Percentiles rank a stretch among this genome's conserved stretches.
These are phyloP conservation scores for Phortica variegata DNA, from an alignment of 1,140 invertebrate genomes.

Conservation along the genomic window DNA sequence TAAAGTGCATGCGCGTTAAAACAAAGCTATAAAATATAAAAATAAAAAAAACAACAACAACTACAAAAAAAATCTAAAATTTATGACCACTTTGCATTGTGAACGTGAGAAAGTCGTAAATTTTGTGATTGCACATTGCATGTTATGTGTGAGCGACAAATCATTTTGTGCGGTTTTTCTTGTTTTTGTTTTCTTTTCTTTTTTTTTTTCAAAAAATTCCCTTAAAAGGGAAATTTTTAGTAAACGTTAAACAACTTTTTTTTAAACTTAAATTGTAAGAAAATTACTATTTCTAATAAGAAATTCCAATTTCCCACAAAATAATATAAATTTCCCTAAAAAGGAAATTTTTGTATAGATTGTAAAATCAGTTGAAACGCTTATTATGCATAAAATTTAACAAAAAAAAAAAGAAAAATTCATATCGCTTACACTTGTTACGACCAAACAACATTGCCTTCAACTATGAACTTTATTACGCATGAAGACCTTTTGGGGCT, in stretches of 20 bases:
- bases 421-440: conserved; percentile 1
- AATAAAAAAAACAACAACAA: conserved; percentile 11
- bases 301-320: too few species aligned
- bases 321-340: too few species aligned
- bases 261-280: too few species aligned
- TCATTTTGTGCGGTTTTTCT: conserved; percentile 19
- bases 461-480: conserved; percentile 48
- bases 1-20: conserved; percentile 11
- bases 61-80: conserved; percentile 8
- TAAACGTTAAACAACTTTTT: too few species aligned
- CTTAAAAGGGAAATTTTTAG: too few species aligned
- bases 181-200: conserved; percentile 19
- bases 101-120: conserved; percentile 4
- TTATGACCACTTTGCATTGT: conserved; percentile 4
- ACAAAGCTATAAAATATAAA: conserved; percentile 34
- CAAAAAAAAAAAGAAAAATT: too few species aligned
- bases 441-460: conserved; percentile 24
- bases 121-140: conserved; percentile 19
- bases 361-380: too few species aligned
- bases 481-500: conserved; percentile 41
- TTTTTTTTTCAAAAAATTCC: conserved; percentile 8
- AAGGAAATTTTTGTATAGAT: too few species aligned
- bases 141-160: neutral
- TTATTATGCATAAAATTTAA: too few species aligned
- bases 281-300: too few species aligned